phyloP scores from a whole-genome alignment of 1,140 invertebrate genomes.

The Drosophila nigrodunni region DNA sequence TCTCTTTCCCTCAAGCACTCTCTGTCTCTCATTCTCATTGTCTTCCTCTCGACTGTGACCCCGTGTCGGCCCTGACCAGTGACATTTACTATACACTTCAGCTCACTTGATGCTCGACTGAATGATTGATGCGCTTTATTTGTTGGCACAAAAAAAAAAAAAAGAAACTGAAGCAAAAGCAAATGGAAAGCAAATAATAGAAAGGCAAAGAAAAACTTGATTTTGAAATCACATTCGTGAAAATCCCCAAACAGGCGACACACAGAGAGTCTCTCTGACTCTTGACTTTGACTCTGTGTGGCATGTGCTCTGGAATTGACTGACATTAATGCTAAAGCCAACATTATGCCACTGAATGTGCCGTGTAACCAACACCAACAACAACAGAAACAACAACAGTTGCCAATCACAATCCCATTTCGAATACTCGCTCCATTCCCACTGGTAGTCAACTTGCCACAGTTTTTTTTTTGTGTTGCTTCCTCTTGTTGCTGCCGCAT shows the following conservation, averaged over 20 bases:
- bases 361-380: constrained; percentile 44
- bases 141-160: constrained; percentile 54
- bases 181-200: too few species aligned
- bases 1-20: not conserved
- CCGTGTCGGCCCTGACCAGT: constrained; percentile 47
- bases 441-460: constrained; percentile 20
- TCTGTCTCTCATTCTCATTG: not conserved
- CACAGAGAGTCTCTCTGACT: too few species aligned
- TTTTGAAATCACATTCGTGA: constrained; percentile 78
- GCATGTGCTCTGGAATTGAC: constrained; percentile 32
- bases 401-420: constrained; percentile 23
- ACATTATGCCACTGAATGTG: constrained; percentile 65
- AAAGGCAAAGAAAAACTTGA: constrained; percentile 46
- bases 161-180: not conserved
- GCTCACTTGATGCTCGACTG: constrained; percentile 72
- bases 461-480: constrained; percentile 20
- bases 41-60: constrained; percentile 2
- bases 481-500: constrained; percentile 51
- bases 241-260: constrained; percentile 43
- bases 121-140: constrained; percentile 82
- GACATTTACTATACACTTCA: constrained; percentile 81
- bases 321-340: constrained; percentile 79
- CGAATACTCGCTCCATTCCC: not conserved
- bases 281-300: constrained; percentile 2
- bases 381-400: not conserved